Evolutionary conservation across 2,113 vertebrate genomes (phyloP).

Genomic region (Planiliza haematocheilus): DNA sequence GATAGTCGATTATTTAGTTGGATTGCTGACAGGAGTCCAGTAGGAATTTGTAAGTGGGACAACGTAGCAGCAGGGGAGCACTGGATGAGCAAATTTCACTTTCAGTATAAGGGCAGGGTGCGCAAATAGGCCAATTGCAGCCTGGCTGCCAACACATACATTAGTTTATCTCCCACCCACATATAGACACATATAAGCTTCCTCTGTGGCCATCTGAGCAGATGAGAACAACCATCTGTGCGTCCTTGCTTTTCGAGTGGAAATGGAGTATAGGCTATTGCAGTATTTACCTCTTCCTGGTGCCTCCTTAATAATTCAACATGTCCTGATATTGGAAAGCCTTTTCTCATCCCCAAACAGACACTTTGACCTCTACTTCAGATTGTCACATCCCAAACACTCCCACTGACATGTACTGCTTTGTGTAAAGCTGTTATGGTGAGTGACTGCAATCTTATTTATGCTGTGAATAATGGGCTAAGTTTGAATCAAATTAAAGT

Average conservation of each 20-base stretch:
- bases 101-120: constrained; percentile 46
- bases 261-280: constrained; percentile 9
- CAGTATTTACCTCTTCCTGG: constrained; percentile 22
- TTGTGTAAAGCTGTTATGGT: neutral
- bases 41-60: constrained; percentile 62
- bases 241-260: constrained; percentile 8
- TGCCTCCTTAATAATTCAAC: constrained; percentile 66
- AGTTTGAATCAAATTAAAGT: too few species aligned
- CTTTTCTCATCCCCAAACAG: constrained; percentile 27
- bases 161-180: constrained; percentile 58
- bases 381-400: constrained; percentile 20
- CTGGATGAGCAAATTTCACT: constrained; percentile 39
- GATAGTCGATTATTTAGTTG: constrained; percentile 51
- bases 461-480: too few species aligned
- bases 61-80: constrained; percentile 15
- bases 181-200: constrained; percentile 41
- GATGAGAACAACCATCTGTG: constrained; percentile 64
- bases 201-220: constrained; percentile 33
- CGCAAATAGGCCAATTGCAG: constrained; percentile 57
- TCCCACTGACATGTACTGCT: neutral
- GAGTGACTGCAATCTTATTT: neutral
- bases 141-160: constrained; percentile 35
- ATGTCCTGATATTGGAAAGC: constrained; percentile 11
- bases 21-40: constrained; percentile 52
- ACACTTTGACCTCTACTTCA: constrained; percentile 44